Base-by-base conservation (phyloP, 2,797 vertebrate species). In the Thaleichthys pacificus region DNA sequence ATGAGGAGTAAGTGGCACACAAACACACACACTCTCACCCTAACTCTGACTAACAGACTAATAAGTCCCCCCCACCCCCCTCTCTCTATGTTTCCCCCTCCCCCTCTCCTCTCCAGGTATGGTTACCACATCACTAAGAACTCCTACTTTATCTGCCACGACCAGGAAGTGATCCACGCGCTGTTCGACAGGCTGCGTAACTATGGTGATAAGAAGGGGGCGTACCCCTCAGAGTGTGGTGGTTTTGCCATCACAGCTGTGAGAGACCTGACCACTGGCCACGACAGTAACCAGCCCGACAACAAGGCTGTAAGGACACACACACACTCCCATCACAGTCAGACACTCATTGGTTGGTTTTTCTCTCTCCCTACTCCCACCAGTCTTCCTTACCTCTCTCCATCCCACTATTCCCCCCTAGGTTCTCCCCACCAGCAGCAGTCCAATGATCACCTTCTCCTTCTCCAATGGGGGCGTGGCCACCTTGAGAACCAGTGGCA, bases 391-490 rank as follows among this genome's bases (percentile, higher is more conserved):
- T 7, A 69, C 17, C 47, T 9, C 24, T 71, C 5, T 78, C 21
- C 4, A 22, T 21, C 7, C 14, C 8, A 19, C 3, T 61, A 64
- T 73, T 3, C 65, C 35, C 38, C 8, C 38, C 85, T 42, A 99
- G 97, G 86, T 97, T 77, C 96, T 99, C 77, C 97, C 97, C 9
- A 96, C 93, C 86, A 93, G 91, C 81, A 97, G 94, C 84, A 99
- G 96, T 88, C 97, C 99, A 86, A 99, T 99, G 98, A 97, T 99
- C 87, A 99, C 98, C 0, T 99, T 99, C 74, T 96, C 90, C 51
- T 99, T 99, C 82, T 91, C 93, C 17, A 99, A 99, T 0, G 96
- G 97, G 38, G 94, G 98, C 0, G 95, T 99, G 79, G 97, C 97
- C 78, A 99, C 97, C 68, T 95, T 99, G 91, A 93, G 98, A 85